Base-by-base conservation (phyloP, 1,140 invertebrate genomes). In the Zaprionus tsacasi region DNA sequence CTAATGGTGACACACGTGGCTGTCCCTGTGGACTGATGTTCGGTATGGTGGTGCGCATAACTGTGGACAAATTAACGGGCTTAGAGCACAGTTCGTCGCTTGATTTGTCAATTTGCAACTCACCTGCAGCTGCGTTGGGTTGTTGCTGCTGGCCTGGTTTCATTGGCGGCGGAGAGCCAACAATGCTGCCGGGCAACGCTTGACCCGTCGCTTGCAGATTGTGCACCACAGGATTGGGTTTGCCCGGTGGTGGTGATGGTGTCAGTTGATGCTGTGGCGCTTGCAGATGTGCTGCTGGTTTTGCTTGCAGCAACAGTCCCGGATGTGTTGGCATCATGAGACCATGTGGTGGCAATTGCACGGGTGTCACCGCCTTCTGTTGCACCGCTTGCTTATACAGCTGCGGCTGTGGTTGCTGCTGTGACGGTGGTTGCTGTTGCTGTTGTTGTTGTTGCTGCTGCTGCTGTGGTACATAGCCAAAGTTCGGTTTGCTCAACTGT, bases 11-110 rank as follows among this genome's bases (percentile, higher is more conserved):
- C 1, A 90, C 79, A n/a, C 93, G 90, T 12, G 94, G 93, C 91
- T 95, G 95, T 25, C 94, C 94, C 89, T 95, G 94, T 11, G 95
- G 95, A 93, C 94, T 94, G 78, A 94, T 93, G 27, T 94, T 91
- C 7, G 94, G 94, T 27, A 94, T 93, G 35, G 92, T 93, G 91
- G 95, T 94, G 54, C 95, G 94, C 50, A 88, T 15, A 15, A 82
- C 79, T 90, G 70, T 0, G 70, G 69, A 1, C 6, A 52, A 75
- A 52, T 60, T 45, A 12, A 30, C 15, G 4, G 33, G 35, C 66
- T 78, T 65, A 70, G 15, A 70, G 33, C 8, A 54, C 3, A 61
- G 11, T n/a, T n/a, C 11, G 3, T 30, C 1, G 2, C 7, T 15
- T 15, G n/a, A 8, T 15, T 56, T 15, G 6, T 11, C 7, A 3